These are phyloP conservation scores for Eristalis pertinax DNA, from an alignment of 2,888 invertebrate genomes.

Conservation along the genomic window DNA sequence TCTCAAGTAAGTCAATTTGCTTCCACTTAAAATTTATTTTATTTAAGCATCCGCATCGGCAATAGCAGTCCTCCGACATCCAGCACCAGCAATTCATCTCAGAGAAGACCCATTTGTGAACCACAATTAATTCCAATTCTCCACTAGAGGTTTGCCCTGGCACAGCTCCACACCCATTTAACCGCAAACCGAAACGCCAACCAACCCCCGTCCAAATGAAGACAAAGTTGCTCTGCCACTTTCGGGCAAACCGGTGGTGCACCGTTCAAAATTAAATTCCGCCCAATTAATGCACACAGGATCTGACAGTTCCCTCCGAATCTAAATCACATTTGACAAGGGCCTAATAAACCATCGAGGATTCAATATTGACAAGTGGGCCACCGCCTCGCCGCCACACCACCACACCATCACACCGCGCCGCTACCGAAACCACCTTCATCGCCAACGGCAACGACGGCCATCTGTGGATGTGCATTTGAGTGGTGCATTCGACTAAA, in stretches of 20 bases:
- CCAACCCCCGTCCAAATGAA: conserved; percentile 24
- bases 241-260: conserved; percentile 9
- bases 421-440: not conserved
- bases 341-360: conserved; percentile 66
- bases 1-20: not conserved
- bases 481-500: conserved; percentile 3
- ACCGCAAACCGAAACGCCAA: conserved; percentile 22
- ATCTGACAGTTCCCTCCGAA: not conserved
- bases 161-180: conserved; percentile 9
- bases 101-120: not conserved
- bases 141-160: not conserved
- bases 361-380: conserved; percentile 64
- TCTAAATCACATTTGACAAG: conserved; percentile 69
- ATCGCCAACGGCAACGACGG: not conserved
- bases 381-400: conserved; percentile 19
- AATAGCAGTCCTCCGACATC: not conserved
- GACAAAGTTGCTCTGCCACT: conserved; percentile 45
- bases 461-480: not conserved
- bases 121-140: conserved; percentile 18
- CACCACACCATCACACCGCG: not conserved
- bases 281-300: conserved; percentile 60
- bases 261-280: conserved; percentile 63
- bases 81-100: not conserved
- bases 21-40: not conserved
- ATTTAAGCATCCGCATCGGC: not conserved